phyloP scores from a whole-genome alignment of 2,797 vertebrate genomes.

The Brachyrhaphis roseni region DNA sequence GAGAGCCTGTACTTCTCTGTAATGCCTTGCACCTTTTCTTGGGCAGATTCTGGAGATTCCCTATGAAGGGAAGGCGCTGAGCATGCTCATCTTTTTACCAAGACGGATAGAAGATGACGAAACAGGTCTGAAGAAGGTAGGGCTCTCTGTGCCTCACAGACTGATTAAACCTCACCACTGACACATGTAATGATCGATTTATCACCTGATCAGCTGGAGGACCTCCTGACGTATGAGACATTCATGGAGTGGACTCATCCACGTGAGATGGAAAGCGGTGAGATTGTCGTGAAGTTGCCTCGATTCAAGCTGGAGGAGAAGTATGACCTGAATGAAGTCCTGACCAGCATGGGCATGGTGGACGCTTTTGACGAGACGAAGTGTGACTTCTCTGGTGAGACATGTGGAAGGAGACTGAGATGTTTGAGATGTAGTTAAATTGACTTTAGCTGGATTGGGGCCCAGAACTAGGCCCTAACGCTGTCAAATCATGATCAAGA shows the following conservation, averaged over 20 bases:
- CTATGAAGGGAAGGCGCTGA: conserved; percentile 82
- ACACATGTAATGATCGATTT: background rate
- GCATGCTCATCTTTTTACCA: conserved; percentile 89
- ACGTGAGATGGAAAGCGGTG: conserved; percentile 68
- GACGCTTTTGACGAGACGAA: conserved; percentile 77
- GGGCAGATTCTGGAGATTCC: conserved; percentile 86
- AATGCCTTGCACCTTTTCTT: background rate
- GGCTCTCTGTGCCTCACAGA: background rate
- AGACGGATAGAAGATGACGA: conserved; percentile 75
- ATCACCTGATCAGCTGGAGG: conserved; percentile 80
- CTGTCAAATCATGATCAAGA: no score
- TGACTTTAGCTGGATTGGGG: no score
- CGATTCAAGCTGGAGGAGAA: conserved; percentile 84
- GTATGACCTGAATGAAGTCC: conserved; percentile 79
- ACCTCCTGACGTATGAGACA: conserved; percentile 80
- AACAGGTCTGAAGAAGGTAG: conserved; percentile 85
- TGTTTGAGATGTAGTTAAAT: background rate
- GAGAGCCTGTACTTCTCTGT: background rate
- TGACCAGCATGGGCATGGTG: conserved; percentile 84
- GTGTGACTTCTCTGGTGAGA: conserved; percentile 81
- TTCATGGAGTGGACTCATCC: conserved; percentile 82
- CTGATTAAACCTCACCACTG: background rate
- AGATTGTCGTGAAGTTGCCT: conserved; percentile 80
- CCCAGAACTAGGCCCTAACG: no score
- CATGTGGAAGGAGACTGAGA: background rate